Conservation (phyloP, 2,888 invertebrate species). For the Tachina lurida region DNA sequence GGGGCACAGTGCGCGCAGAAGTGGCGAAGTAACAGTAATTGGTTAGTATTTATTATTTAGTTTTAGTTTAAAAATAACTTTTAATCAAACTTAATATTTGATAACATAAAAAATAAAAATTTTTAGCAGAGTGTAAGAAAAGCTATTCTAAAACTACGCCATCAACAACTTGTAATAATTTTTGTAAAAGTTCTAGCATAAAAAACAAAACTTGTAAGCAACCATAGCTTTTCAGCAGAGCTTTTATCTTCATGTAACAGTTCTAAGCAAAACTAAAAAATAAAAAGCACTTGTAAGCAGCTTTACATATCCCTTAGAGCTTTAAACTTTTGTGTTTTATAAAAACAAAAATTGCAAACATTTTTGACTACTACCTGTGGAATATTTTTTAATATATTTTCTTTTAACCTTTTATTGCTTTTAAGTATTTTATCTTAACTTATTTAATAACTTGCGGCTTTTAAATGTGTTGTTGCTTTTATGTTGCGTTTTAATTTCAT, state of each 20-base stretch:
- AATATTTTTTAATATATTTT: too few relatives aligned
- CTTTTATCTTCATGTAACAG: not conserved
- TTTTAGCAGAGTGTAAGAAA: slow-evolving; percentile 36
- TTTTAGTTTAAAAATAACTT: not conserved
- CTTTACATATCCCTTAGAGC: too few relatives aligned
- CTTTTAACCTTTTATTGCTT: slow-evolving; percentile 7
- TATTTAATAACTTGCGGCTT: slow-evolving; percentile 14
- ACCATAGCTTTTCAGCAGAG: not conserved
- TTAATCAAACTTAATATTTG: not conserved
- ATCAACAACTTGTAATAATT: slow-evolving; percentile 19
- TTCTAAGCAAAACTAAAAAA: too few relatives aligned
- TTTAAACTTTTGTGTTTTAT: too few relatives aligned
- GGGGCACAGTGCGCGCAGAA: slow-evolving; percentile 88
- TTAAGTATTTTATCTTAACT: not conserved
- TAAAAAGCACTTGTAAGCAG: too few relatives aligned
- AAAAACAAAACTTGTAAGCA: not conserved
- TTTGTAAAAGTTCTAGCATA: not conserved
- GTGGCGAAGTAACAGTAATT: slow-evolving; percentile 90
- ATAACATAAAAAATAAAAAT: not conserved
- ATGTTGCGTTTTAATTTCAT: slow-evolving; percentile 41
- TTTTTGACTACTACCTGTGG: too few relatives aligned
- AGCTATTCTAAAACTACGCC: not conserved
- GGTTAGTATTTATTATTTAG: slow-evolving; percentile 84
- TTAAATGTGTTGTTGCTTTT: slow-evolving; percentile 52
- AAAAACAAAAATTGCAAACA: too few relatives aligned